Percentiles rank a stretch among this genome's conserved stretches.
phyloP scores from a whole-genome alignment of 2,113 vertebrate species.

The Dipodomys spectabilis region DNA sequence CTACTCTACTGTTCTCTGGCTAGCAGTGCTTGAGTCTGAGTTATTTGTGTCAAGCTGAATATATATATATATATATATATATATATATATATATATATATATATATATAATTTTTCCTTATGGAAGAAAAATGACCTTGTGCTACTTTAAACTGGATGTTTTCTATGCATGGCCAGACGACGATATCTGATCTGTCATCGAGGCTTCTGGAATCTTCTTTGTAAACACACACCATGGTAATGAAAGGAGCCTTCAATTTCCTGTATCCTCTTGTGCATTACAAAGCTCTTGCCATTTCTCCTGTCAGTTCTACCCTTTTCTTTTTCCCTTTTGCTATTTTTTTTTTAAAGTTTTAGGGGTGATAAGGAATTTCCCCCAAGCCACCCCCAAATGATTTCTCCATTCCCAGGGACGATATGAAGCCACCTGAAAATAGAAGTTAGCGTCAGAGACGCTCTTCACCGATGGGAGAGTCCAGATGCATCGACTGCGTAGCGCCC shows the following conservation, averaged over 20 bases:
- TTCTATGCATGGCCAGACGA: background rate
- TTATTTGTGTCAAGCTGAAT: conserved; percentile 39
- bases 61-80: background rate
- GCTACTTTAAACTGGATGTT: background rate
- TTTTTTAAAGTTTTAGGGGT: background rate
- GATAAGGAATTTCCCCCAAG: background rate
- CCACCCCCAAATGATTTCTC: background rate
- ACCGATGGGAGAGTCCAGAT: too few relatives aligned
- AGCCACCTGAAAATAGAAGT: too few relatives aligned
- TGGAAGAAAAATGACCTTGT: background rate
- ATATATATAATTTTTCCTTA: background rate
- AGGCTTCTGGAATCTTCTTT: conserved; percentile 31
- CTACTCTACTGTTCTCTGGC: background rate
- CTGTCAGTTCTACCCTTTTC: background rate
- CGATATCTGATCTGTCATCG: background rate
- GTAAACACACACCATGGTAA: background rate
- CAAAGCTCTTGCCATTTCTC: background rate
- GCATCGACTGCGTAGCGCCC: too few relatives aligned
- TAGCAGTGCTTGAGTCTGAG: background rate
- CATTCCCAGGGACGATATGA: background rate
- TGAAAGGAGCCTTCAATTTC: too few relatives aligned
- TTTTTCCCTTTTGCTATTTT: background rate
- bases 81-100: background rate
- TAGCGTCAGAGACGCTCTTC: too few relatives aligned
- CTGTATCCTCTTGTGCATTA: background rate